Conservation (phyloP, 2,888 invertebrate species). For the Rambutsinella grinnellia region DNA sequence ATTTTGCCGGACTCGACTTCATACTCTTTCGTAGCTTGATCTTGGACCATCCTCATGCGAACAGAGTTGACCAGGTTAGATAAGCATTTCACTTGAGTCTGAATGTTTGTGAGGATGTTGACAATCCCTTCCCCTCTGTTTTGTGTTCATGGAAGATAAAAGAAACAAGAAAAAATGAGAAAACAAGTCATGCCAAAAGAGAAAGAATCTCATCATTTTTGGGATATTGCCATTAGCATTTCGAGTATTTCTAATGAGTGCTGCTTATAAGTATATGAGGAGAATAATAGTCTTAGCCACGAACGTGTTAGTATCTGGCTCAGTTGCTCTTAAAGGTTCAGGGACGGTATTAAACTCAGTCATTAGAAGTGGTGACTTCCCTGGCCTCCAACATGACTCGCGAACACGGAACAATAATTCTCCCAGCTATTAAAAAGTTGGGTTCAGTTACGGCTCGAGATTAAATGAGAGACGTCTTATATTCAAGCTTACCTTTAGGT, state of each 20-base stretch:
- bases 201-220: neutral
- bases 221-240: constrained; percentile 29
- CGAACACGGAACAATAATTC: constrained; percentile 50
- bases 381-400: constrained; percentile 48
- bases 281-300: no score
- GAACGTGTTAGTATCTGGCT: constrained; percentile 43
- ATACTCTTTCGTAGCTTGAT: constrained; percentile 36
- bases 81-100: constrained; percentile 48
- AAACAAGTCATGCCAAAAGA: no score
- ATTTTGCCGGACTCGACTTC: constrained; percentile 50
- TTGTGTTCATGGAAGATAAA: neutral
- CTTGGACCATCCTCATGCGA: constrained; percentile 45
- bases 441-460: no score
- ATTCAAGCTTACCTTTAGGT: constrained; percentile 28
- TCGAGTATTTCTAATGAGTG: no score
- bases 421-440: constrained; percentile 23
- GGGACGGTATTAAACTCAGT: constrained; percentile 45
- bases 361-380: constrained; percentile 34
- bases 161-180: neutral
- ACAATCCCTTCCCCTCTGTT: constrained; percentile 51
- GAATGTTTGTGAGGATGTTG: constrained; percentile 45
- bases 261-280: no score
- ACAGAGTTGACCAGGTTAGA: constrained; percentile 51
- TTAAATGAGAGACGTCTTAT: neutral
- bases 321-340: constrained; percentile 38